Base-by-base conservation (phyloP, 2,797 vertebrate genomes). In the Microcaecilia unicolor region DNA sequence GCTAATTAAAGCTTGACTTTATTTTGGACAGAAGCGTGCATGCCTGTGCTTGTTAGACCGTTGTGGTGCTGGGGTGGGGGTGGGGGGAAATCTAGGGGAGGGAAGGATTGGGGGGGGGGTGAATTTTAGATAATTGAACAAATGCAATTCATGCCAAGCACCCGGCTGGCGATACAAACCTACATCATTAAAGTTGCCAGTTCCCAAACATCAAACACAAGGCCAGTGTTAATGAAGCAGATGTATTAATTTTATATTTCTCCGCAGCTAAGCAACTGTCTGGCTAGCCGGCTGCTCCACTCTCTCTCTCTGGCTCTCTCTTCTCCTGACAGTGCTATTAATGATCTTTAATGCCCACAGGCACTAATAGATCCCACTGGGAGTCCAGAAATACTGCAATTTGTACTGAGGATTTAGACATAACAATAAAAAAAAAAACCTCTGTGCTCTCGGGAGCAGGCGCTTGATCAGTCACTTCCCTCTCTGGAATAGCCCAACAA, bases 261-360 rank as follows among this genome's bases (percentile, higher is more conserved):
- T 89, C 83, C 89, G 86, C 76, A 84, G 84, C 86, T 74, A 85
- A 81, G 78, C 84, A 87, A 90, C 86, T 84, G 79, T 65, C 79
- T 72, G 76, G 79, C 41, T 61, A 45, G 52, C 34, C 44, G 45
- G 61, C 49, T 64, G 58, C 61, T 63, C 45, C 64, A 63, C 61
- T 63, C 49, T n/a, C n/a, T n/a, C n/a, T 55, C 64, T 69, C 70
- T 21, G 29, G 45, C 72, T 70, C 72, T 72, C 63, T 62, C 58
- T 76, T 55, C 74, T 66, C 83, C 86, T 90, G 91, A 92, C 89
- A 92, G 90, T 84, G 84, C 84, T 90, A 91, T 93, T 97, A 96
- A 98, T 95, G 92, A 94, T 96, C 86, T 86, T 93, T 92, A 96
- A 96, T 93, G 91, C 88, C 92, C 83, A 92, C 91, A 93, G 93